phyloP scores from a whole-genome alignment of 2,797 vertebrate genomes.

The Clarias laeviceps region DNA sequence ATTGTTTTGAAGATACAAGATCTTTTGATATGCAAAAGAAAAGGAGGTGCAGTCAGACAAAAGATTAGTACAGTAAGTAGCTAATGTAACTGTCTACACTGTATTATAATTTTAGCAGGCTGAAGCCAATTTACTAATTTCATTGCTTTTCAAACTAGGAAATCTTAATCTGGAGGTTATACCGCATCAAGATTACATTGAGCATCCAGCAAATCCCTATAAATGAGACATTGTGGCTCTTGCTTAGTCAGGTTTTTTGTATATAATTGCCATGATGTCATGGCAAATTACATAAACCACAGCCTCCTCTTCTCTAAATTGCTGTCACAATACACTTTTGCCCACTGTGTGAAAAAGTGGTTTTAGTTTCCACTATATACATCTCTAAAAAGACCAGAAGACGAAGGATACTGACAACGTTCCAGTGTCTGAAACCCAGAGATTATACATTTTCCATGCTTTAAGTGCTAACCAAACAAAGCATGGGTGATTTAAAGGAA shows the following conservation, averaged over 20 bases:
- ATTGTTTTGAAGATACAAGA: not conserved
- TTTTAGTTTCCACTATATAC: constrained; percentile 63
- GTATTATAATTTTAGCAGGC: not conserved
- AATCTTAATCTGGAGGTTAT: not conserved
- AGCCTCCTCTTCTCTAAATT: constrained; percentile 67
- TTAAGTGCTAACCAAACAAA: constrained; percentile 19
- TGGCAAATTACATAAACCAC: constrained; percentile 57
- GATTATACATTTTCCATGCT: constrained; percentile 1
- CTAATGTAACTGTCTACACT: not conserved
- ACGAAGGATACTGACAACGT: constrained; percentile 8
- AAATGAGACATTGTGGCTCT: constrained; percentile 20
- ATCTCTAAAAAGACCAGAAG: not conserved
- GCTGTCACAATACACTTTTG: constrained; percentile 69
- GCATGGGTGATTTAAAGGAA: constrained; percentile 1
- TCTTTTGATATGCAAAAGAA: not conserved
- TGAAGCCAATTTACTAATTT: not conserved
- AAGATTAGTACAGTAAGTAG: not conserved
- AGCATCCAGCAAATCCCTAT: not conserved
- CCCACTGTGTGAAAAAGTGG: constrained; percentile 63
- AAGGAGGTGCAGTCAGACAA: not conserved
- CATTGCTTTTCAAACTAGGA: not conserved
- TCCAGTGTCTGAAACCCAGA: constrained; percentile 13
- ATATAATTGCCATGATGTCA: constrained; percentile 73
- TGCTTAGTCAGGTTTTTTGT: constrained; percentile 54
- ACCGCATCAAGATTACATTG: not conserved